phyloP scores from a whole-genome alignment of 2,113 vertebrate genomes.

The Neolamprologus caudopunctatus region DNA sequence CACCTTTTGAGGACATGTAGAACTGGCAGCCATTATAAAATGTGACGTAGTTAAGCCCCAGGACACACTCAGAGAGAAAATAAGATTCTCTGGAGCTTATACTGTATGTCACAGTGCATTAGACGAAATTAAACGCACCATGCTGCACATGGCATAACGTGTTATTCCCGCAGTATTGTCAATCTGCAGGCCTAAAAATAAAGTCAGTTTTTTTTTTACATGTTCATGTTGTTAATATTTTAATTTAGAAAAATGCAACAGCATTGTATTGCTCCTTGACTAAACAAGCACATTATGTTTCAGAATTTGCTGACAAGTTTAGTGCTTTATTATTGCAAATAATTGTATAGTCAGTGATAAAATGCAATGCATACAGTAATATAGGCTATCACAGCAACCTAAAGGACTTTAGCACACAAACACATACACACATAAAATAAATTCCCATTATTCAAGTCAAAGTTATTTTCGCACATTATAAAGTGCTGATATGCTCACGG shows the following conservation, averaged over 20 bases:
- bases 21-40: conserved; percentile 67
- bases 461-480: conserved; percentile 29
- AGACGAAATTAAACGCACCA: conserved; percentile 42
- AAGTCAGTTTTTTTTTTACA: neutral
- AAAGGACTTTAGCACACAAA: neutral
- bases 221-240: neutral
- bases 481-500: neutral
- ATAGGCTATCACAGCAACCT: neutral
- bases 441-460: neutral
- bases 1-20: conserved; percentile 36
- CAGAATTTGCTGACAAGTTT: neutral
- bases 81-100: conserved; percentile 45
- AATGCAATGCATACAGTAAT: neutral
- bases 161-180: conserved; percentile 17
- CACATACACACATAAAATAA: neutral
- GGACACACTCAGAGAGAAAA: conserved; percentile 49
- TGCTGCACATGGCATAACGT: conserved; percentile 29
- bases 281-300: neutral
- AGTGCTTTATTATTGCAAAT: neutral
- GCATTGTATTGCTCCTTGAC: neutral
- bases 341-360: neutral
- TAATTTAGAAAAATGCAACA: neutral
- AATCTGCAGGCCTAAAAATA: neutral
- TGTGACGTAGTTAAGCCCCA: conserved; percentile 35
- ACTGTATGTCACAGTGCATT: conserved; percentile 42